These are phyloP conservation scores for Speoplatyrhinus poulsoni DNA, from an alignment of 2,113 vertebrate species.

Conservation along the genomic window DNA sequence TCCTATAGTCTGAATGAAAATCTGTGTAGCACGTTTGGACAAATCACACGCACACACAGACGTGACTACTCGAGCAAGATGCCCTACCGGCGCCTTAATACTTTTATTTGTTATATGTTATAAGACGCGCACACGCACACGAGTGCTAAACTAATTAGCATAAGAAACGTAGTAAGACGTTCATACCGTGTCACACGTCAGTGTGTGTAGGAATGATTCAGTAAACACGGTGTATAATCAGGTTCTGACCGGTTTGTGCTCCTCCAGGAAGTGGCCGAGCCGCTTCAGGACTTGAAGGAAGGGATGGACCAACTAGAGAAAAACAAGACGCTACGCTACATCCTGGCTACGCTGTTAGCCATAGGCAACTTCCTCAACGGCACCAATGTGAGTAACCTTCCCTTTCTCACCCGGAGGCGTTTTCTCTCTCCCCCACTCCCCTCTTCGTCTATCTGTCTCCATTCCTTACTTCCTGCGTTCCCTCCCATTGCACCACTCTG, in stretches of 20 bases:
- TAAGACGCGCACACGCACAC: too few relatives aligned
- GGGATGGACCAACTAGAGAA: conserved; percentile 98
- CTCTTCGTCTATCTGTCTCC: not conserved
- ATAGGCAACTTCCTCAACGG: conserved; percentile 98
- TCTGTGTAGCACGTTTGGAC: too few relatives aligned
- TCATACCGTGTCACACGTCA: not conserved
- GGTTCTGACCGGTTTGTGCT: not conserved
- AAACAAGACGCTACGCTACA: conserved; percentile 91
- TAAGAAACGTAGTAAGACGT: too few relatives aligned
- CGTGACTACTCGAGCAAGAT: too few relatives aligned
- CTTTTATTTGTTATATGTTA: too few relatives aligned
- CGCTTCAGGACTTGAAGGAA: conserved; percentile 95
- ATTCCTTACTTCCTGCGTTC: not conserved
- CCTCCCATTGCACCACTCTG: not conserved
- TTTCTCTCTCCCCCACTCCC: conserved; percentile 2
- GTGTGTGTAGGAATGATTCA: not conserved
- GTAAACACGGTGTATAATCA: not conserved
- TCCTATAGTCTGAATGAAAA: not conserved
- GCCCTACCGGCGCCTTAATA: too few relatives aligned
- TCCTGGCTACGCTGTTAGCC: conserved; percentile 92
- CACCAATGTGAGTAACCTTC: conserved; percentile 85
- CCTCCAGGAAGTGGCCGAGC: conserved; percentile 93
- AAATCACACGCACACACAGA: too few relatives aligned
- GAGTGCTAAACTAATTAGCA: too few relatives aligned
- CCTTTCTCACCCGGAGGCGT: not conserved